Percentiles rank a stretch among this genome's conserved stretches.
These are phyloP conservation scores for Cydia amplana DNA, from an alignment of 1,140 invertebrate genomes.

Conservation along the genomic window DNA sequence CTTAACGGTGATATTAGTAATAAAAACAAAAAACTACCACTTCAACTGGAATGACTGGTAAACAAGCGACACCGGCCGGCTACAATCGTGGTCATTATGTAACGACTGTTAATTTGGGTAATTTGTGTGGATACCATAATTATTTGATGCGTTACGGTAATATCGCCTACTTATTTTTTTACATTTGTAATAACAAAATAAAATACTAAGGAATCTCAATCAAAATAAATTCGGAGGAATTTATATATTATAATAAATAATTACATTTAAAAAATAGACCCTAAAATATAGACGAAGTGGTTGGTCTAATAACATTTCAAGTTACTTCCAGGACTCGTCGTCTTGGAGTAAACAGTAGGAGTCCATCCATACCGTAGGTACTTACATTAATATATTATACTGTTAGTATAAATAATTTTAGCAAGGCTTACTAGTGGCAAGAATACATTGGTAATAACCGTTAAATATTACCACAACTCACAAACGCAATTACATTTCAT, in stretches of 20 bases:
- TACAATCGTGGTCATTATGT: neutral
- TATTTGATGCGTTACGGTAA: neutral
- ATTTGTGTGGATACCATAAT: neutral
- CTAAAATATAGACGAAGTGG: no score
- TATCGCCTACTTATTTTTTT: neutral
- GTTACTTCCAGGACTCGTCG: no score
- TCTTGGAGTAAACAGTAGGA: no score
- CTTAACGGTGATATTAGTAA: no score
- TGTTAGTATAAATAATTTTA: no score
- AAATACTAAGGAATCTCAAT: neutral
- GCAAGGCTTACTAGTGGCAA: neutral
- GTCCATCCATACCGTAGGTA: no score
- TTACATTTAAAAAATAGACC: no score
- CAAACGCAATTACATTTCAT: conserved; percentile 19
- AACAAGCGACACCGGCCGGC: neutral
- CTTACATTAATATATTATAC: no score
- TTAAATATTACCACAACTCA: conserved; percentile 24
- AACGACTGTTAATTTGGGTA: neutral
- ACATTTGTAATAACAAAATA: neutral
- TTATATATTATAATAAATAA: no score
- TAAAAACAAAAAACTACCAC: no score
- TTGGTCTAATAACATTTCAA: no score
- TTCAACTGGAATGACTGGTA: neutral
- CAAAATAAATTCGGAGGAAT: no score
- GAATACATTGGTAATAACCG: conserved; percentile 6